A percentile compares a stretch with the other conserved stretches of the same genome.
phyloP scores from a whole-genome alignment of 2,888 invertebrate genomes.

The Watsonalla binaria region DNA sequence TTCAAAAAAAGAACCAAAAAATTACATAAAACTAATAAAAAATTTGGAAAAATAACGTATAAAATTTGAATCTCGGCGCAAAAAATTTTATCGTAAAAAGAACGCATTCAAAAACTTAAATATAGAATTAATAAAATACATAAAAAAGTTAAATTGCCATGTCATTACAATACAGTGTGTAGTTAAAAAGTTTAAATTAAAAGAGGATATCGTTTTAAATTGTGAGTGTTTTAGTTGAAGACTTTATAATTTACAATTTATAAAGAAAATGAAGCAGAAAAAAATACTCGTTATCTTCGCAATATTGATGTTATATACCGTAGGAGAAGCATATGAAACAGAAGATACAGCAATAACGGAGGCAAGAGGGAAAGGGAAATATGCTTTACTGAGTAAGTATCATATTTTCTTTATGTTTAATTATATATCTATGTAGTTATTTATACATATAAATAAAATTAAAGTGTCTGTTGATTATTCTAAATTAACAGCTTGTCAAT shows the following conservation, averaged over 20 bases:
- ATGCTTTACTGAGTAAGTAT: slow-evolving; percentile 63
- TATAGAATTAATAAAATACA: background rate
- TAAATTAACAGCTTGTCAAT: no score
- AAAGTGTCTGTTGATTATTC: no score
- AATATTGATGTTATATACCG: slow-evolving; percentile 12
- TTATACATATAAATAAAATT: no score
- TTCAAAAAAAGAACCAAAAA: background rate
- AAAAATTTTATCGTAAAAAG: slow-evolving; percentile 9
- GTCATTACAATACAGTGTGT: background rate
- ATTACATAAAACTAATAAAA: no score
- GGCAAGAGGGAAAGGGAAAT: slow-evolving; percentile 59
- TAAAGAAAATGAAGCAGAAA: slow-evolving; percentile 12
- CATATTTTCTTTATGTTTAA: no score
- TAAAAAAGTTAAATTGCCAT: background rate
- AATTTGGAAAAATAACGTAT: slow-evolving; percentile 10
- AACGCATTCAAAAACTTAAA: background rate
- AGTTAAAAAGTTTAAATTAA: background rate
- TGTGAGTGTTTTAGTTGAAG: slow-evolving; percentile 8
- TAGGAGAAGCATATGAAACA: slow-evolving; percentile 20
- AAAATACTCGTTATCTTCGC: slow-evolving; percentile 13
- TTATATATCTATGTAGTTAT: no score
- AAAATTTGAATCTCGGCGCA: background rate
- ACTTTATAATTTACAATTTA: slow-evolving; percentile 14
- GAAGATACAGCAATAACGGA: slow-evolving; percentile 32
- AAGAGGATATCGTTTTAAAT: background rate